Base-by-base conservation (phyloP, 1,140 invertebrate species). In the Bombus superbus region DNA sequence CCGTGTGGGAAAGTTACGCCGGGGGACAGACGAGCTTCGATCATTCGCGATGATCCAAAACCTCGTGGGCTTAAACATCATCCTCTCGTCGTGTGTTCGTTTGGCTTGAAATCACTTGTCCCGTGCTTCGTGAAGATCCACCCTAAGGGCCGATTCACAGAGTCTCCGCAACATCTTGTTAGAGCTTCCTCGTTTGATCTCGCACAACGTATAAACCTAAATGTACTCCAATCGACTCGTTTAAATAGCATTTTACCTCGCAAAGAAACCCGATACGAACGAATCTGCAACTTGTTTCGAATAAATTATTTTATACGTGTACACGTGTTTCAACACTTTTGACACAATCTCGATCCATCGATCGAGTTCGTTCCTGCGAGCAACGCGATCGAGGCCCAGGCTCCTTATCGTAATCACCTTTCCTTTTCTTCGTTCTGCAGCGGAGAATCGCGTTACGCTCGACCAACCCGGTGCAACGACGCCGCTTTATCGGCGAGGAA, bases 91-190 rank as follows among this genome's bases (percentile, higher is more conserved):
- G 73, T 73, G 84, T 79, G 74, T 81, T 88, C 79, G 68, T 88
- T 78, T 74, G 78, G 72, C 86, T 89, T 75, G 78, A 84, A 89
- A 88, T 79, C 73, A 75, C 42, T 86, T 88, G 86, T 80, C 80
- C 69, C 74, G 73, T 53, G 71, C 79, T 80, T 86, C 47, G 83
- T 74, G 69, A 71, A 73, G 83, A 86, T 89, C 82, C 86, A 59
- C 83, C 62, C 44, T 89, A 89, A 89, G 83, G 87, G 74, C 62
- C 74, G 72, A 82, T 86, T 80, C 83, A 88, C 87, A 83, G 57
- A 47, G 62, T 35, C 28, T n/a, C 68, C 15, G 9, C n/a, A 25
- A 59, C 44, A 64, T 38, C 22, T 66, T 9, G 13, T 64, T 44
- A 42, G 25, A n/a, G 42, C 5, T 22, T 75, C 0, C 11, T 66